Evolutionary conservation across 1,140 invertebrate species (phyloP).

Genomic region (Brachionus sp.): DNA sequence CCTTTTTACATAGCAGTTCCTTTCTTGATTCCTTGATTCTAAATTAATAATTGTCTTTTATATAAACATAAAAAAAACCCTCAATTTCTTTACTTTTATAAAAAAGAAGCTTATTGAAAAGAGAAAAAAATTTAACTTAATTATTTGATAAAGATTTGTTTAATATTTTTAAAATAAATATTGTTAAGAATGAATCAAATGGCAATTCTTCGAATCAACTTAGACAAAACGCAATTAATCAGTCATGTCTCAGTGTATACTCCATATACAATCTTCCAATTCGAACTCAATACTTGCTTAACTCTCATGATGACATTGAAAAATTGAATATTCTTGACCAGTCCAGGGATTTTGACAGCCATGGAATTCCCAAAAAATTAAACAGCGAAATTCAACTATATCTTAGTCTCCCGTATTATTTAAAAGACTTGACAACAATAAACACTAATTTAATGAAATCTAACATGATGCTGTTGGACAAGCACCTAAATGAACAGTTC

Average conservation of each 20-base stretch:
- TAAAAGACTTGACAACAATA: not conserved
- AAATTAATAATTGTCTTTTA: too few relatives aligned
- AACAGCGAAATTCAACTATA: constrained; percentile 25
- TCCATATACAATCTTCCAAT: constrained; percentile 7
- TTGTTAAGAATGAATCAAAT: constrained; percentile 3
- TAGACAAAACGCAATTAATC: not conserved
- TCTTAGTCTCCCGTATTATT: not conserved
- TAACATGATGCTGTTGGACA: not conserved
- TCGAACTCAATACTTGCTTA: constrained; percentile 28
- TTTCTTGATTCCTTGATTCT: too few relatives aligned
- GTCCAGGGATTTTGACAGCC: not conserved
- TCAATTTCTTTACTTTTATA: too few relatives aligned
- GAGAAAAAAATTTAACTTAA: too few relatives aligned
- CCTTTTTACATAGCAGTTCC: too few relatives aligned
- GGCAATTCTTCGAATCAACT: not conserved
- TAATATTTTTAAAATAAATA: not conserved
- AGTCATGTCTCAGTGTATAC: not conserved
- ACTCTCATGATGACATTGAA: constrained; percentile 28
- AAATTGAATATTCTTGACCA: not conserved
- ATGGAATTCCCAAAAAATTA: not conserved
- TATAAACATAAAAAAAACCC: not conserved
- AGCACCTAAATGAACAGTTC: not conserved
- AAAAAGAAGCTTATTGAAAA: not conserved
- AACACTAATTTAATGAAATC: not conserved
- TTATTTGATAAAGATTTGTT: too few relatives aligned